phyloP scores from a whole-genome alignment of 1,140 invertebrate genomes.

The Tribolium madens region DNA sequence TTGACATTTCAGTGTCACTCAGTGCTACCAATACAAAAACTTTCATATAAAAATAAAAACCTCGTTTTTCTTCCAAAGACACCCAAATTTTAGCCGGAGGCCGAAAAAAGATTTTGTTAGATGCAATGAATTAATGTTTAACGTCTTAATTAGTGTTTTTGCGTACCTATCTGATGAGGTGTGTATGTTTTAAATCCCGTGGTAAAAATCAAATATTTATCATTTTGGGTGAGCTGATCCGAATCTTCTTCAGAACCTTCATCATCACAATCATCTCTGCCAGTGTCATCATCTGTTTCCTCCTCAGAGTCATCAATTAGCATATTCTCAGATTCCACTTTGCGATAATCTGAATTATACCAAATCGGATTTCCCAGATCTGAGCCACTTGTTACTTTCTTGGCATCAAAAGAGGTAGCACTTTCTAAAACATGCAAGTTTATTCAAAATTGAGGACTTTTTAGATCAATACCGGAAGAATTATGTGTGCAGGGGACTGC shows the following conservation, averaged over 20 bases:
- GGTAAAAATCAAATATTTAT: constrained; percentile 89
- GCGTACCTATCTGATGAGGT: constrained; percentile 84
- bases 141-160: too few species aligned
- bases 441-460: background rate
- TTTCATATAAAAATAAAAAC: too few species aligned
- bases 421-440: background rate
- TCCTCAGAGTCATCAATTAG: constrained; percentile 61
- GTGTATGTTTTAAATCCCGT: constrained; percentile 88
- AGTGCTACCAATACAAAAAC: too few species aligned
- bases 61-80: too few species aligned
- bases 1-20: too few species aligned
- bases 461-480: constrained; percentile 46
- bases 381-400: background rate
- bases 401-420: background rate
- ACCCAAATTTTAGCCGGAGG: too few species aligned
- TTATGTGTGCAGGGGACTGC: constrained; percentile 45
- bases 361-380: constrained; percentile 65
- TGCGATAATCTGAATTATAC: constrained; percentile 71
- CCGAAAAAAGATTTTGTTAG: too few species aligned
- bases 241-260: constrained; percentile 59
- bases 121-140: too few species aligned
- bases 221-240: constrained; percentile 67
- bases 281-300: constrained; percentile 61
- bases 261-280: constrained; percentile 54
- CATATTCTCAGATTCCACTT: constrained; percentile 67